A percentile compares a stretch with the other conserved stretches of the same genome.
These are phyloP conservation scores for Hypotaenidia philippensis DNA, from an alignment of 2,797 vertebrate species.

Conservation along the genomic window DNA sequence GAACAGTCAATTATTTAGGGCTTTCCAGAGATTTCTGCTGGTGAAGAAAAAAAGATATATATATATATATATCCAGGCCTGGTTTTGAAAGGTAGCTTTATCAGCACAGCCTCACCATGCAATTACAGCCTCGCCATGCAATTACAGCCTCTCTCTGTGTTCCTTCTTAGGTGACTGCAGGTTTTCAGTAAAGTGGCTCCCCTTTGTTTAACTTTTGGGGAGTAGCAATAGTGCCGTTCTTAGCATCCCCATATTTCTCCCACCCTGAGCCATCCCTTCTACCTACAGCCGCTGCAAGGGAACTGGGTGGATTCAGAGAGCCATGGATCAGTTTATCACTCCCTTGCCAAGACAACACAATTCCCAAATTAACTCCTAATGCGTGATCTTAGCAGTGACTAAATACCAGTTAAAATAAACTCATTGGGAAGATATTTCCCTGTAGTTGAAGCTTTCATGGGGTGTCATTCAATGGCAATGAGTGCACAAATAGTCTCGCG, in stretches of 20 bases:
- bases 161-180: neutral
- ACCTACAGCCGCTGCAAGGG: neutral
- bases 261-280: neutral
- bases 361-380: neutral
- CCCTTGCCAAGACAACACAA: neutral
- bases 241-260: neutral
- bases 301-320: neutral
- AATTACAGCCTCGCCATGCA: neutral
- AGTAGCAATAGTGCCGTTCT: neutral
- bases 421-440: neutral
- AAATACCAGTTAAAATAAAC: neutral
- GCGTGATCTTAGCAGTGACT: neutral
- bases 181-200: neutral
- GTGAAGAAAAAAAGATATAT: neutral
- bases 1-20: conserved; percentile 76
- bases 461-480: neutral
- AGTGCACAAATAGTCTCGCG: neutral
- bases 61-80: neutral
- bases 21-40: conserved; percentile 68
- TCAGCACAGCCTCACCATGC: neutral
- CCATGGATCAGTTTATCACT: neutral
- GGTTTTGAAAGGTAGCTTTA: conserved; percentile 46
- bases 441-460: neutral
- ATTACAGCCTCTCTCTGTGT: neutral
- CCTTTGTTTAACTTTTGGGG: neutral